Evolutionary conservation across 2,888 invertebrate genomes (phyloP), one percentile per base, ranked within the genome.

Genomic region (Sinodicranocentrus sp.): DNA sequence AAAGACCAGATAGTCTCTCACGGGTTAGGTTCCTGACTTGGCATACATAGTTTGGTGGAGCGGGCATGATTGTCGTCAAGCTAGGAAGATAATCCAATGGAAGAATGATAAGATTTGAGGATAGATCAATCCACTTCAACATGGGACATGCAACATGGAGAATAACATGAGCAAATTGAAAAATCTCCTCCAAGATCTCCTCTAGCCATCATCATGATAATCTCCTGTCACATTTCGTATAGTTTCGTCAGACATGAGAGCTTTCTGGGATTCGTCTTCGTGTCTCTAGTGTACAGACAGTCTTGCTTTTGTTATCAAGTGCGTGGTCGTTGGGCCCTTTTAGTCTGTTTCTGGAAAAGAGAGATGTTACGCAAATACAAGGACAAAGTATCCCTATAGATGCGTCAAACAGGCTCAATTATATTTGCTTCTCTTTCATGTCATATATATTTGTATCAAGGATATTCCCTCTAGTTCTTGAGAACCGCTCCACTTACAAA

Each of bases 101-200:
- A 75, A 75, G 71, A 82, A 70, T 86, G 86, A 84, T 86, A 84
- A 86, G 86, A 84, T 86, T 77, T 68, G 70, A 61, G 67, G 52
- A 79, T 63, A 75, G 59, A 72, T 65, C 52, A 73, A 61, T 78
- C 77, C 52, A 48, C 43, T 57, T 65, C 33, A 67, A 77, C 70
- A 70, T 72, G 78, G 82, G 76, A 86, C 82, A 83, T 82, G 84
- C 75, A 71, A 84, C 54, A 59, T 63, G 78, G 68, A 67, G 80
- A 70, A 75, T 68, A 78, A 85, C 79, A 80, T 73, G 77, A 76
- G 79, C 71, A 85, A 84, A 84, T 84, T 84, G 85, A 86, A 86
- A 82, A 77, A 72, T 59, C 72, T 72, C 59, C 26, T 39, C 21
- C 17, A 59, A 59, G 39, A 57, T 72, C 54, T 28, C 39, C 23